Conservation (phyloP, 2,797 vertebrate species). For the Oreochromis mossambicus region DNA sequence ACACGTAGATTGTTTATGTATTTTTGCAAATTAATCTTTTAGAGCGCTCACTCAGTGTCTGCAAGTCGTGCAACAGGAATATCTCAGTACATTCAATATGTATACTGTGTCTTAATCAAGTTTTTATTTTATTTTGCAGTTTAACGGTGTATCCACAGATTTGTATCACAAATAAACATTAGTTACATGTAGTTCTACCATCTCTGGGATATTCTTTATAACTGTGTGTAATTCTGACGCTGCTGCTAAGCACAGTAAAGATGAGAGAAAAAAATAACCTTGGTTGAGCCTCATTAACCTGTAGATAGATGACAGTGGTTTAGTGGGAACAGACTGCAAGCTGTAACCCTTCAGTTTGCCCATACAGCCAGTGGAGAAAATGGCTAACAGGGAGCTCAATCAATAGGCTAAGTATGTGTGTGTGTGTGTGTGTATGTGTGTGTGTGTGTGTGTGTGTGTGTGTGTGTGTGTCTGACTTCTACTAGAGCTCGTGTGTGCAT, state of each 20-base stretch:
- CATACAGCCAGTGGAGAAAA: conserved; percentile 42
- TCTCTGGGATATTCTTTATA: background rate
- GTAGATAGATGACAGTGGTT: conserved; percentile 55
- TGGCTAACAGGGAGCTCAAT: conserved; percentile 54
- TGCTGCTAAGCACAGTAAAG: conserved; percentile 5
- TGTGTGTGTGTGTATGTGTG: conserved; percentile 2
- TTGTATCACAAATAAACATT: background rate
- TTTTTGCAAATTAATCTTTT: background rate
- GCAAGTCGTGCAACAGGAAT: background rate
- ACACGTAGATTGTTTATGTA: background rate
- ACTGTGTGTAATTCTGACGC: conserved; percentile 5
- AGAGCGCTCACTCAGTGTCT: background rate
- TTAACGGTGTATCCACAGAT: background rate
- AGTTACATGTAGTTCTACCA: background rate
- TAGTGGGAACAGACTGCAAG: conserved; percentile 43
- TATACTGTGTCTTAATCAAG: background rate
- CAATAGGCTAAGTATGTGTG: conserved; percentile 52
- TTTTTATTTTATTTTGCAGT: background rate
- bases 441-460: conserved; percentile 1
- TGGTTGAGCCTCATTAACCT: conserved; percentile 57
- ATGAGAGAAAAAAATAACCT: background rate
- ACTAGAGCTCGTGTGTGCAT: background rate
- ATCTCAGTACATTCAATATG: background rate
- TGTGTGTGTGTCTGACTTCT: background rate
- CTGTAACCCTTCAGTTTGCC: conserved; percentile 53